Percentiles rank a stretch among this genome's conserved stretches.
These are phyloP conservation scores for Cephus nigrinus DNA, from an alignment of 2,888 invertebrate genomes.

Conservation along the genomic window DNA sequence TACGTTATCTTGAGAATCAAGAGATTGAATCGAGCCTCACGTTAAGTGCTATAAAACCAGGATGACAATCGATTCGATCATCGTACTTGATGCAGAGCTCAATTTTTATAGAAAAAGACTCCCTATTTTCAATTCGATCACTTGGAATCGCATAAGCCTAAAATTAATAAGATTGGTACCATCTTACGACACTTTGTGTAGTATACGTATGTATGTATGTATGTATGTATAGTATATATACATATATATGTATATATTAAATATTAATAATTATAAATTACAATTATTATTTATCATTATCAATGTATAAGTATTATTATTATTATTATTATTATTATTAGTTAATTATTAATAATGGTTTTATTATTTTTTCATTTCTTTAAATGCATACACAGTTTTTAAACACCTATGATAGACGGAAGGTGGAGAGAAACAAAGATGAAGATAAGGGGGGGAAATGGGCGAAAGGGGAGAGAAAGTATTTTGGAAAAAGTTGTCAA, in stretches of 20 bases:
- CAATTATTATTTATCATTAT: slow-evolving; percentile 23
- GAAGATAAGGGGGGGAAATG: slow-evolving; percentile 10
- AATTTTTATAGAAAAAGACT: background rate
- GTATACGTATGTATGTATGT: slow-evolving; percentile 2
- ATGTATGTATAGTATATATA: slow-evolving; percentile 32
- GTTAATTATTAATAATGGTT: slow-evolving; percentile 53
- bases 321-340: slow-evolving; percentile 28
- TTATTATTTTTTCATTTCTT: slow-evolving; percentile 42
- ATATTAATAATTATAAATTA: slow-evolving; percentile 54
- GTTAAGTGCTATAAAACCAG: background rate
- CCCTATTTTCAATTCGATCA: background rate
- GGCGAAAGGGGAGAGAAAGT: slow-evolving; percentile 7
- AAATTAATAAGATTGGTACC: background rate
- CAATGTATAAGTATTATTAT: slow-evolving; percentile 37
- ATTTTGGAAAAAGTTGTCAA: slow-evolving; percentile 2
- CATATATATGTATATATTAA: slow-evolving; percentile 57
- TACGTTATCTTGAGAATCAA: background rate
- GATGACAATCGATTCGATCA: background rate
- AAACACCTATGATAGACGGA: slow-evolving; percentile 41
- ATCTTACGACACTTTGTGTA: background rate
- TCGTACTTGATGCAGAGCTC: background rate
- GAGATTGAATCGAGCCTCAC: background rate
- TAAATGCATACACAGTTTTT: slow-evolving; percentile 59
- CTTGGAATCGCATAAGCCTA: background rate
- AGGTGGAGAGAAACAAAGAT: slow-evolving; percentile 28